A percentile compares a stretch with the other conserved stretches of the same genome.
phyloP scores from a whole-genome alignment of 1,140 invertebrate species.

The Trissolcus basalis region DNA sequence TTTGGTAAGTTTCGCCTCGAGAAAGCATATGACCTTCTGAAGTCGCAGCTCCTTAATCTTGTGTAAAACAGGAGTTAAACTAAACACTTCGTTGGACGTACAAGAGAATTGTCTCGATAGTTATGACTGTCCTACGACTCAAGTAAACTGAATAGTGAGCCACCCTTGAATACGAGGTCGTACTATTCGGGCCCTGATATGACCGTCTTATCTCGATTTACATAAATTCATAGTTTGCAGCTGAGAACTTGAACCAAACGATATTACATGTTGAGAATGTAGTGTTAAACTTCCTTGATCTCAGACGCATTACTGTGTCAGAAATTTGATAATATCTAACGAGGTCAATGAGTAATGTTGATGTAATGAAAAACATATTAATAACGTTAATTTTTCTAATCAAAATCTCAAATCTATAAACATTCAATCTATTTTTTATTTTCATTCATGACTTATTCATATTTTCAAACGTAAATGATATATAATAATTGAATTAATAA shows the following conservation, averaged over 20 bases:
- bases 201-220: conserved; percentile 72
- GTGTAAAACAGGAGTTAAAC: conserved; percentile 55
- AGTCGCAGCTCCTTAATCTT: conserved; percentile 56
- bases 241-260: conserved; percentile 58
- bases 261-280: conserved; percentile 44
- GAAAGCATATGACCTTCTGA: conserved; percentile 43
- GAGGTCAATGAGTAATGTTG: conserved; percentile 1
- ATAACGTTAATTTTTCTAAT: too few species aligned
- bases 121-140: conserved; percentile 16
- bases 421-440: too few species aligned
- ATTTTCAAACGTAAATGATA: too few species aligned
- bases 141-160: conserved; percentile 58
- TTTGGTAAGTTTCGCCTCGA: conserved; percentile 26
- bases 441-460: too few species aligned
- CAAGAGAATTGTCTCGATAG: conserved; percentile 47
- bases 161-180: conserved; percentile 52
- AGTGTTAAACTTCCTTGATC: conserved; percentile 33
- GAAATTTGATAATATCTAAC: conserved; percentile 43
- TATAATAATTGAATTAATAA: too few species aligned
- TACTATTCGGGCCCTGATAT: conserved; percentile 54
- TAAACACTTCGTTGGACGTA: conserved; percentile 55
- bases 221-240: conserved; percentile 73
- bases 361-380: too few species aligned
- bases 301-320: conserved; percentile 40
- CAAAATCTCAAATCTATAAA: too few species aligned